phyloP scores from a whole-genome alignment of 2,888 invertebrate species.

The Ethmia dodecea region DNA sequence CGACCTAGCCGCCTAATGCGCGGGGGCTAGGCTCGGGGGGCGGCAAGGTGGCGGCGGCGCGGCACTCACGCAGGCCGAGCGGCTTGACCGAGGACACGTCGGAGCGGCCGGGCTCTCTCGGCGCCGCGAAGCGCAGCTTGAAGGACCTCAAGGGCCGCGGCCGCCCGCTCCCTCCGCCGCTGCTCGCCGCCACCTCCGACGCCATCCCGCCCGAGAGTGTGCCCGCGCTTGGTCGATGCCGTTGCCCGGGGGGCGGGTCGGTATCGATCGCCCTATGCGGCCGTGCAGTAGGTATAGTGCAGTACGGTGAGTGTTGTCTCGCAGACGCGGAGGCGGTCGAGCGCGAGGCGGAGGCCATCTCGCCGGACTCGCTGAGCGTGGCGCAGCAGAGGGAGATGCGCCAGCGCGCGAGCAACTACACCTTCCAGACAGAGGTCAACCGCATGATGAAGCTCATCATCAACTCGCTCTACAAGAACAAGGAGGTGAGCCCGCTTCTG shows the following conservation, averaged over 20 bases:
- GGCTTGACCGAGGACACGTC: constrained; percentile 54
- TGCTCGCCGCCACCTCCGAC: constrained; percentile 5
- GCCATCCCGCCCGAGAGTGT: constrained; percentile 3
- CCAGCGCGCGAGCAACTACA: constrained; percentile 91
- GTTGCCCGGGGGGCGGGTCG: not conserved
- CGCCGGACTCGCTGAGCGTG: constrained; percentile 95
- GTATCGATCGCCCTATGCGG: not conserved
- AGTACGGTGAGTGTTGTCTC: not conserved
- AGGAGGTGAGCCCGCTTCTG: constrained; percentile 81
- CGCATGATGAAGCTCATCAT: constrained; percentile 99
- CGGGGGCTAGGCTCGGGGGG: not conserved
- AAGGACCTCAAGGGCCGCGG: constrained; percentile 39
- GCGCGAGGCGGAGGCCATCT: constrained; percentile 97
- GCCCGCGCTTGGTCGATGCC: not conserved
- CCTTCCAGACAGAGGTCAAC: constrained; percentile 99
- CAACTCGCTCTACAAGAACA: constrained; percentile 98
- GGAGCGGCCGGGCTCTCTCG: constrained; percentile 60
- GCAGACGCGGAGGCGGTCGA: constrained; percentile 93
- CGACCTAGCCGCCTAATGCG: no score
- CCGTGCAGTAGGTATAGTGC: not conserved
- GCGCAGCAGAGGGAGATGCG: constrained; percentile 95
- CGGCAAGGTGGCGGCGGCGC: not conserved
- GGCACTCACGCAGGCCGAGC: constrained; percentile 45
- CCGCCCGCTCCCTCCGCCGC: constrained; percentile 2
- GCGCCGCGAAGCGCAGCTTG: constrained; percentile 59